Evolutionary conservation across 2,797 vertebrate species (phyloP).

Genomic region (Acanthornis magna): DNA sequence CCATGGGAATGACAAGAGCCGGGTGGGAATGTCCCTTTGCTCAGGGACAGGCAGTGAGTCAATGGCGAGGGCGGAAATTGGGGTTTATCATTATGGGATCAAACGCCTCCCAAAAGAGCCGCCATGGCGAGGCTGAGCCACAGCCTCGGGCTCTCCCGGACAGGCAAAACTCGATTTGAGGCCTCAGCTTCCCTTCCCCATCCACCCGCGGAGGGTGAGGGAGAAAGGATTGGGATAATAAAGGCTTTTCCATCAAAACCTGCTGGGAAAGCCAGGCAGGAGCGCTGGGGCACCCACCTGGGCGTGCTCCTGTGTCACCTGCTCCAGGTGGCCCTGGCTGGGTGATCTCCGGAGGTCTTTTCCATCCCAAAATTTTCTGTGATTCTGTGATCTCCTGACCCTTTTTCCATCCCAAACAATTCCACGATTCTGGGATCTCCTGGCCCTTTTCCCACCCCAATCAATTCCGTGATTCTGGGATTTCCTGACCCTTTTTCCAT

Average conservation of each 20-base stretch:
- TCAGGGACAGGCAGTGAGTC: not conserved
- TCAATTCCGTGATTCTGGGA: not conserved
- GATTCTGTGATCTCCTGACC: not conserved
- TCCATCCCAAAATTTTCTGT: not conserved
- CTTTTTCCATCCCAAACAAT: not conserved
- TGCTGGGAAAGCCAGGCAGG: not conserved
- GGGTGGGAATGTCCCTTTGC: no score
- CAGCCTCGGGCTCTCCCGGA: not conserved
- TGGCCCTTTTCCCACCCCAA: not conserved
- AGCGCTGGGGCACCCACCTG: fast-evolving
- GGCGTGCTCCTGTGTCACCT: not conserved
- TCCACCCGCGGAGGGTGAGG: fast-evolving
- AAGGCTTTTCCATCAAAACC: not conserved
- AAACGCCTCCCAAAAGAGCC: not conserved
- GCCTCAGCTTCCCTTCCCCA: not conserved
- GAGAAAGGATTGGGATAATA: not conserved
- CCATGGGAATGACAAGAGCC: no score
- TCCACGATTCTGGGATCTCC: not conserved
- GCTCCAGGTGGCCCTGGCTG: not conserved
- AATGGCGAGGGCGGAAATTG: not conserved
- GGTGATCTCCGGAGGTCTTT: not conserved
- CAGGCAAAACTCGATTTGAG: not conserved
- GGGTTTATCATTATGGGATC: not conserved
- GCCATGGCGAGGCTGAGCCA: not conserved
- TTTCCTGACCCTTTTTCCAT: not conserved